Percentiles rank a stretch among this genome's conserved stretches.
phyloP scores from a whole-genome alignment of 2,797 vertebrate species.

The Poeciliopsis paucimaculata region DNA sequence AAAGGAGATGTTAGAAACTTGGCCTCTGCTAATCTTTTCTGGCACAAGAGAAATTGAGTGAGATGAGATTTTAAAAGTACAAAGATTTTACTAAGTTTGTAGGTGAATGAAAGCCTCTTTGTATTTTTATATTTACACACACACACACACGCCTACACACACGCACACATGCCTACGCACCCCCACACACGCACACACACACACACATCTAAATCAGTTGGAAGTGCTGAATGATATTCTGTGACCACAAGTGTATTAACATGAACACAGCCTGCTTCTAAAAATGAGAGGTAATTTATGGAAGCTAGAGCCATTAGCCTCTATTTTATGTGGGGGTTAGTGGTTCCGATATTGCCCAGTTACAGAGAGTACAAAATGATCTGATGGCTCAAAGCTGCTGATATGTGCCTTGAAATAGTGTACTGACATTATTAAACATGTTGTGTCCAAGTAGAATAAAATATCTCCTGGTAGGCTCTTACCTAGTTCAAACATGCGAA shows the following conservation, averaged over 20 bases:
- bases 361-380: not conserved
- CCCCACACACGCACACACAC: too few relatives aligned
- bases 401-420: not conserved
- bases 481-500: slow-evolving; percentile 9
- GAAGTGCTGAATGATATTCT: not conserved
- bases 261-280: not conserved
- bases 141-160: too few relatives aligned
- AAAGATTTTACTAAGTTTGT: not conserved
- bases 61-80: not conserved
- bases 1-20: slow-evolving; percentile 60
- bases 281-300: not conserved
- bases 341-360: not conserved
- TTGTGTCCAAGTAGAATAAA: not conserved
- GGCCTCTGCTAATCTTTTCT: slow-evolving; percentile 32
- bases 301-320: not conserved
- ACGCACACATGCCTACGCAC: too few relatives aligned
- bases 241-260: not conserved
- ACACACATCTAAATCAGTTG: too few relatives aligned
- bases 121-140: not conserved
- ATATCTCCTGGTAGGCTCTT: not conserved
- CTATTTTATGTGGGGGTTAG: not conserved
- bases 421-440: not conserved
- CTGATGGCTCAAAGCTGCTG: not conserved
- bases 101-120: not conserved
- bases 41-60: not conserved